Percentiles rank a stretch among this genome's conserved stretches.
Conservation (phyloP, 2,113 vertebrate genomes). For the Leiothrix lutea region DNA sequence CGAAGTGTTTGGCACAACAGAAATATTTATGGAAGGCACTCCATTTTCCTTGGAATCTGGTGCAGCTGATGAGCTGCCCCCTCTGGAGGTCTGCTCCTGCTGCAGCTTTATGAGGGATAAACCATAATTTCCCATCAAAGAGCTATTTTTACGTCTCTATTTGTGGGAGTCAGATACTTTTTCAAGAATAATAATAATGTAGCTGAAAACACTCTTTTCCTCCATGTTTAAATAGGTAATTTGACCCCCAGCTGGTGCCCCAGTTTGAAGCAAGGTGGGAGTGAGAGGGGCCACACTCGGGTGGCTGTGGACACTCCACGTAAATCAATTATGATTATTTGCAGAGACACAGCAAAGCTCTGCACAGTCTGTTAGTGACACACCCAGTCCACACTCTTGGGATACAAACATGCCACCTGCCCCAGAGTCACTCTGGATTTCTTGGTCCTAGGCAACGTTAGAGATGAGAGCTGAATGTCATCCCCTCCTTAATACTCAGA, state of each 20-base stretch:
- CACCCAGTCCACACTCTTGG: fast-evolving
- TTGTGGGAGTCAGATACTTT: not conserved
- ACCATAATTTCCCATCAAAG: not conserved
- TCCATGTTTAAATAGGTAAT: not conserved
- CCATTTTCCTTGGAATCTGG: not conserved
- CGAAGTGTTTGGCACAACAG: not conserved
- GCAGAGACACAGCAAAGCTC: not conserved
- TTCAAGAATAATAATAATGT: not conserved
- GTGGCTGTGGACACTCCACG: fast-evolving
- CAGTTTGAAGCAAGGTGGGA: not conserved
- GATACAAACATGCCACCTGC: not conserved
- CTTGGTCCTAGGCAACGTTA: not conserved
- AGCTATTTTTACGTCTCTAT: fast-evolving
- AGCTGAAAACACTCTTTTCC: not conserved
- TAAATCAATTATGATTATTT: not conserved
- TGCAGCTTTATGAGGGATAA: not conserved
- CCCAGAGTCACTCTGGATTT: not conserved
- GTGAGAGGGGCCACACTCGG: not conserved
- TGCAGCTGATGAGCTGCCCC: not conserved
- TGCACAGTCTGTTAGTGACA: not conserved
- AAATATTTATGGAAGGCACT: not conserved
- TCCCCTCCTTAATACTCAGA: not conserved
- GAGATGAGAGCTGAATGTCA: not conserved
- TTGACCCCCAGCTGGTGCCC: not conserved
- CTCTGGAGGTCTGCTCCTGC: not conserved